These are phyloP conservation scores for Oscheius sp. DNA, from an alignment of 2,888 invertebrate species.

Conservation along the genomic window DNA sequence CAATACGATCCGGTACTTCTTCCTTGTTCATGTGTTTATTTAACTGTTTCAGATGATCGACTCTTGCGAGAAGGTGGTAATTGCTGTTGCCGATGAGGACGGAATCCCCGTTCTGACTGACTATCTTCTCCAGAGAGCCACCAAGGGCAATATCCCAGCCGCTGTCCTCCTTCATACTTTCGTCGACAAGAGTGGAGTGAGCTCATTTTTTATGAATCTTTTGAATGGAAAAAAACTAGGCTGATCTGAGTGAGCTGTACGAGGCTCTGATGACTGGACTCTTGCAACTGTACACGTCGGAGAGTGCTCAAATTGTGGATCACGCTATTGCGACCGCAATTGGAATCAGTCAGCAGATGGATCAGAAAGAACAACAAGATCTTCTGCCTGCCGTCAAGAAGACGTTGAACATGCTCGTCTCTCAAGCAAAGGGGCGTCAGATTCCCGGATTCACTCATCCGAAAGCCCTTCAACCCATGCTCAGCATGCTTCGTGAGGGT, in stretches of 20 bases:
- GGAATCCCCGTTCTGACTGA: conserved; percentile 90
- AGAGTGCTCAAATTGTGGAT: conserved; percentile 84
- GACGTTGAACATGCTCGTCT: conserved; percentile 47
- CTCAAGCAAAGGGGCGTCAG: conserved; percentile 47
- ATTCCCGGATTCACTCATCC: conserved; percentile 64
- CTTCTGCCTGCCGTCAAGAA: conserved; percentile 48
- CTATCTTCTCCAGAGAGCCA: conserved; percentile 84
- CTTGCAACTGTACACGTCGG: conserved; percentile 81
- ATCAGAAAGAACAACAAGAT: conserved; percentile 34
- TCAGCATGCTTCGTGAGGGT: conserved; percentile 95
- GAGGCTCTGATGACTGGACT: conserved; percentile 60
- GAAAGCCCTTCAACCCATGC: conserved; percentile 88
- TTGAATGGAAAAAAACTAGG: conserved; percentile 10
- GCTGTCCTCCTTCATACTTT: conserved; percentile 59
- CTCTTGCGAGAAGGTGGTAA: conserved; percentile 79
- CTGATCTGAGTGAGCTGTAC: conserved; percentile 42
- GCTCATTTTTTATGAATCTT: conserved; percentile 69
- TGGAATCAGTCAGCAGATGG: conserved; percentile 83
- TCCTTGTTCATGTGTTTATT: not conserved
- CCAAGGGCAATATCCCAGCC: conserved; percentile 85
- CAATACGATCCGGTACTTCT: conserved; percentile 52
- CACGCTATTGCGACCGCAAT: conserved; percentile 91
- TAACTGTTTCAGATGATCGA: conserved; percentile 54
- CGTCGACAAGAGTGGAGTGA: conserved; percentile 54
- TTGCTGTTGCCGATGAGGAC: conserved; percentile 86